These are phyloP conservation scores for Drosophila nr. perissopoda DNA, from an alignment of 2,888 invertebrate species.

Conservation along the genomic window DNA sequence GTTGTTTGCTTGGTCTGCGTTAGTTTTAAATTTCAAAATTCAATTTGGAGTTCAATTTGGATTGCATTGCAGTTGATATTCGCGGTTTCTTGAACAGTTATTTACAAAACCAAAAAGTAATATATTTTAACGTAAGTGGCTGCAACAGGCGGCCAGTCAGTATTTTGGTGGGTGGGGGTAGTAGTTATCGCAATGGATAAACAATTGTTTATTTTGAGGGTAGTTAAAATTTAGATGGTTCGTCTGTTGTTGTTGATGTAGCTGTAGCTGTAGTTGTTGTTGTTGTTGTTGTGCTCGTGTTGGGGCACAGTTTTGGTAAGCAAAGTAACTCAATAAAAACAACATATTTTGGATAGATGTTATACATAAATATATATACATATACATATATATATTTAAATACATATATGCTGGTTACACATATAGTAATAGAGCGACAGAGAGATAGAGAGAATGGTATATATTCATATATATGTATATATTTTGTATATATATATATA, in stretches of 20 bases:
- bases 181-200: constrained; percentile 22
- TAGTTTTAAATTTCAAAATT: constrained; percentile 54
- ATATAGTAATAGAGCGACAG: constrained; percentile 40
- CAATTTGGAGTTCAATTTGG: constrained; percentile 26
- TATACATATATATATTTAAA: constrained; percentile 34
- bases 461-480: constrained; percentile 41
- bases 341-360: constrained; percentile 62
- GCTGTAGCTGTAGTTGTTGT: constrained; percentile 12
- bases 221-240: constrained; percentile 2
- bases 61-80: constrained; percentile 31
- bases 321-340: constrained; percentile 69
- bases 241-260: constrained; percentile 16
- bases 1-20: constrained; percentile 62
- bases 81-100: constrained; percentile 33
- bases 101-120: constrained; percentile 83
- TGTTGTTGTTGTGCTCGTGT: constrained; percentile 20
- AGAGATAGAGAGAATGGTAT: constrained; percentile 50
- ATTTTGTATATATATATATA: constrained; percentile 13
- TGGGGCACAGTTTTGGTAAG: constrained; percentile 46
- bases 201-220: background rate
- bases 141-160: constrained; percentile 57
- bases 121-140: constrained; percentile 58
- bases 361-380: constrained; percentile 40
- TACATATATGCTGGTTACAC: constrained; percentile 34
- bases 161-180: background rate